A percentile compares a stretch with the other conserved stretches of the same genome.
Conservation (phyloP, 2,797 vertebrate species). For the Premnoplex brunnescens region DNA sequence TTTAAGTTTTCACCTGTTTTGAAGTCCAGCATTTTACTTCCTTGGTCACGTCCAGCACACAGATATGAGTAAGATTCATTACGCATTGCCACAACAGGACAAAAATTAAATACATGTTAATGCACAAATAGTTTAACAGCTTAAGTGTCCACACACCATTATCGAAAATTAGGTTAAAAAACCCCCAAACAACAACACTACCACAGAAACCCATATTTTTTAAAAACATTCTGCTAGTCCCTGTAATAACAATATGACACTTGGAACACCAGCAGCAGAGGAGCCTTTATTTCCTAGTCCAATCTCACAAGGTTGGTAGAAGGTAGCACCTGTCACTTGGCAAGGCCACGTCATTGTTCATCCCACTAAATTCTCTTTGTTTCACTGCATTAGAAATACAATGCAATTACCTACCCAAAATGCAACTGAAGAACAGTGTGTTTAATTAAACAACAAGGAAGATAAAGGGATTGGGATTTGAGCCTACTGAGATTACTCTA, state of each 20-base stretch:
- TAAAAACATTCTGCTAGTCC: background rate
- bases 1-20: background rate
- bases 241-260: background rate
- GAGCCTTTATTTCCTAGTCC: background rate
- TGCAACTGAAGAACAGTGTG: accelerated
- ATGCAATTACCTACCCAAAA: background rate
- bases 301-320: background rate
- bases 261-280: background rate
- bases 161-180: background rate
- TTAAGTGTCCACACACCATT: background rate
- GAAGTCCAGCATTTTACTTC: background rate
- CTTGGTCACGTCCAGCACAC: background rate
- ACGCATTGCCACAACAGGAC: background rate
- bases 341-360: background rate
- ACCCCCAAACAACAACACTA: accelerated
- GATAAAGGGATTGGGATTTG: background rate
- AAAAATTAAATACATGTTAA: background rate
- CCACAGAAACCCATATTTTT: accelerated
- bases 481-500: background rate
- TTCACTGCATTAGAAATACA: background rate
- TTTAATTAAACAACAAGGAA: background rate
- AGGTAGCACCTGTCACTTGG: background rate
- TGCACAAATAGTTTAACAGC: background rate
- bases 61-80: background rate
- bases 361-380: background rate